These are phyloP conservation scores for Malurus elegans DNA, from an alignment of 2,113 vertebrate species.

Conservation along the genomic window DNA sequence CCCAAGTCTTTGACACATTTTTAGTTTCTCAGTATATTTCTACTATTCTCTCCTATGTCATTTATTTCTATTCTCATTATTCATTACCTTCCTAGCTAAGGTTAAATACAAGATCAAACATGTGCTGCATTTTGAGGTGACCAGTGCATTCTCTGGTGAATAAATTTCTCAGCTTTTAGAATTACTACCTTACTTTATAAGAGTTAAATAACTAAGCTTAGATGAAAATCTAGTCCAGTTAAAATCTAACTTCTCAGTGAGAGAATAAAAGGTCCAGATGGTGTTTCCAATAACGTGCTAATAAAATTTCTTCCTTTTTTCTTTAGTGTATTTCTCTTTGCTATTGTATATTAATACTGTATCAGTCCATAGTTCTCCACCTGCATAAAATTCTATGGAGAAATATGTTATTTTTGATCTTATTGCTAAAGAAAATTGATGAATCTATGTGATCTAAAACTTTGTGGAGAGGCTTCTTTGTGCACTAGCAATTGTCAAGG, in stretches of 20 bases:
- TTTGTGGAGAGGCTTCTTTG: not conserved
- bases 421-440: not conserved
- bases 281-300: not conserved
- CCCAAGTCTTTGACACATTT: not conserved
- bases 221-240: not conserved
- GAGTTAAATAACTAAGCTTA: not conserved
- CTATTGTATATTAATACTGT: not conserved
- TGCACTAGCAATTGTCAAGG: not conserved
- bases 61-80: not conserved
- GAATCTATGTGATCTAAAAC: not conserved
- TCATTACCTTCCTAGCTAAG: not conserved
- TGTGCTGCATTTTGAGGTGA: not conserved
- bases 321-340: not conserved
- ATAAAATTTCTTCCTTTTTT: not conserved
- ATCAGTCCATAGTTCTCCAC: not conserved
- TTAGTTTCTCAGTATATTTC: not conserved
- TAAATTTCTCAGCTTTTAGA: not conserved
- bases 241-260: not conserved
- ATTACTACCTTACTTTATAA: not conserved
- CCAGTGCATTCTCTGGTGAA: not conserved
- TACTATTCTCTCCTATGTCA: rapidly evolving
- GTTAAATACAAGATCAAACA: not conserved
- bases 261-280: not conserved
- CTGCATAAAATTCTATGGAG: not conserved
- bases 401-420: not conserved